phyloP scores from a whole-genome alignment of 2,888 invertebrate genomes.

The Phyto melanocephala region DNA sequence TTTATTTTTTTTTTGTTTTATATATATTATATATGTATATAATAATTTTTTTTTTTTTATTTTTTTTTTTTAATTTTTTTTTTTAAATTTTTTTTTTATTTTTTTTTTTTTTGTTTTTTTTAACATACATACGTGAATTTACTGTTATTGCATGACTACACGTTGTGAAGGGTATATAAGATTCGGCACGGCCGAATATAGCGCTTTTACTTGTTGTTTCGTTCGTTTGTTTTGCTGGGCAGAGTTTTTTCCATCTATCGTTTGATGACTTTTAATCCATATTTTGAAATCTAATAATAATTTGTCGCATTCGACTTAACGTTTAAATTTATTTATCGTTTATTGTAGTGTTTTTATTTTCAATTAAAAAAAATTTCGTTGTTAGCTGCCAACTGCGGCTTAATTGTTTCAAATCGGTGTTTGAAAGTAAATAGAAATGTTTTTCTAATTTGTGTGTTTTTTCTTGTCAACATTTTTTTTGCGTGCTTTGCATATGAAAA shows the following conservation, averaged over 20 bases:
- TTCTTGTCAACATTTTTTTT: neutral
- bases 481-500: conserved; percentile 21
- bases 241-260: too few relatives aligned
- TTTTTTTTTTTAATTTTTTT: too few relatives aligned
- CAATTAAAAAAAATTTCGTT: conserved; percentile 22
- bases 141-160: too few relatives aligned
- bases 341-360: neutral
- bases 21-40: too few relatives aligned
- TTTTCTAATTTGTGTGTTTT: neutral
- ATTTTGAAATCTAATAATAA: conserved; percentile 27
- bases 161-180: too few relatives aligned
- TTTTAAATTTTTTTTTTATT: too few relatives aligned
- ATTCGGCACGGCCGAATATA: too few relatives aligned
- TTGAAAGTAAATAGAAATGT: conserved; percentile 8
- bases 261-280: neutral
- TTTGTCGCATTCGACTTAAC: conserved; percentile 19
- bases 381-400: conserved; percentile 12
- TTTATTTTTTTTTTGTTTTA: too few relatives aligned
- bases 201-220: too few relatives aligned
- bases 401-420: neutral
- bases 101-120: too few relatives aligned
- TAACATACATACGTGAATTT: too few relatives aligned
- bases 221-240: neutral
- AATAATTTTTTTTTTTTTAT: too few relatives aligned
- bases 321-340: conserved; percentile 2